A percentile compares a stretch with the other conserved stretches of the same genome.
These are phyloP conservation scores for Altica lythri DNA, from an alignment of 2,888 invertebrate species.

Conservation along the genomic window DNA sequence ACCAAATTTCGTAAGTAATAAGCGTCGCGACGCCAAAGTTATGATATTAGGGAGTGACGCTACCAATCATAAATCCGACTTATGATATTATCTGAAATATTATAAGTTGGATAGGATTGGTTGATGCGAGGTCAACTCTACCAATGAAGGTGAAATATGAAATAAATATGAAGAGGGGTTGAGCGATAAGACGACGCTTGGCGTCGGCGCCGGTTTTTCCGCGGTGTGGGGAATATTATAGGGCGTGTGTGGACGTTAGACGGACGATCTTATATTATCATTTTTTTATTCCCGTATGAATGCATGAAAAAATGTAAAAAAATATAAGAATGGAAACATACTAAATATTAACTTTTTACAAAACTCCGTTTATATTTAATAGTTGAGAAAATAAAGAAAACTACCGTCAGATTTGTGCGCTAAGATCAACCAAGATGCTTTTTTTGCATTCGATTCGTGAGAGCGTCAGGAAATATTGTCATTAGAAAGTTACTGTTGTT, in stretches of 20 bases:
- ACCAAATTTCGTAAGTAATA: constrained; percentile 5
- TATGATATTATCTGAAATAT: constrained; percentile 43
- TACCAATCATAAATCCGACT: constrained; percentile 45
- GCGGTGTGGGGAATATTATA: constrained; percentile 5
- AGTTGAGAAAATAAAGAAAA: too few species aligned
- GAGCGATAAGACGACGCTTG: constrained; percentile 45
- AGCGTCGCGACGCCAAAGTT: constrained; percentile 37
- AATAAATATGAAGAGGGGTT: constrained; percentile 43
- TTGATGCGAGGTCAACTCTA: constrained; percentile 30
- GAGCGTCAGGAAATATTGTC: too few species aligned
- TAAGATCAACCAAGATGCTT: too few species aligned
- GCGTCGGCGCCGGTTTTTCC: constrained; percentile 43
- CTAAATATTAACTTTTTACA: too few species aligned
- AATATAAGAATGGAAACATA: too few species aligned
- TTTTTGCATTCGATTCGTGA: too few species aligned
- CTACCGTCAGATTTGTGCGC: too few species aligned
- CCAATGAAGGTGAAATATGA: constrained; percentile 47
- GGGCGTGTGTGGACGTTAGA: constrained; percentile 10
- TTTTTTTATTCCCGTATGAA: too few species aligned
- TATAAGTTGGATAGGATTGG: constrained; percentile 43
- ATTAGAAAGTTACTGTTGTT: too few species aligned
- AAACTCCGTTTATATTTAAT: too few species aligned
- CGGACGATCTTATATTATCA: too few species aligned
- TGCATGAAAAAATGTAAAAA: too few species aligned
- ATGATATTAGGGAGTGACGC: constrained; percentile 48